phyloP scores from a whole-genome alignment of 2,113 vertebrate species.

The Tympanuchus pallidicinctus region DNA sequence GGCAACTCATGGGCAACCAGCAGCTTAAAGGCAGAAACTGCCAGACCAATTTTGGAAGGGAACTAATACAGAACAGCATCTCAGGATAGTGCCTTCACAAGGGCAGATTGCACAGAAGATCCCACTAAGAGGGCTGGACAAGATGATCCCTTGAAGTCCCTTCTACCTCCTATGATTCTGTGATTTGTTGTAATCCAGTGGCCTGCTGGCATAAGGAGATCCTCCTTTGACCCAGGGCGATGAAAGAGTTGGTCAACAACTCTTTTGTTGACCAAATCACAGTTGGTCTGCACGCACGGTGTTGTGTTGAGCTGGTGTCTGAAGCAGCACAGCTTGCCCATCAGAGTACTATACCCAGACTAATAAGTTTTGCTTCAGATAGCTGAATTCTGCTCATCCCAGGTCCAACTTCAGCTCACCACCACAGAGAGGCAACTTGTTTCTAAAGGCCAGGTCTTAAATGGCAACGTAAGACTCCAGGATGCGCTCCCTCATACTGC shows the following conservation, averaged over 20 bases:
- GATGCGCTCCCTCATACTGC: background rate
- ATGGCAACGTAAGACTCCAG: background rate
- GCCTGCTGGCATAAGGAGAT: background rate
- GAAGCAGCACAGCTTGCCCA: background rate
- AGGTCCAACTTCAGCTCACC: background rate
- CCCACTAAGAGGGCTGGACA: too few relatives aligned
- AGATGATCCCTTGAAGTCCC: too few relatives aligned
- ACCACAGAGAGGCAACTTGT: background rate
- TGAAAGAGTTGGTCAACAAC: background rate
- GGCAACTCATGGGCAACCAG: background rate
- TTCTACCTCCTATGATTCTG: too few relatives aligned
- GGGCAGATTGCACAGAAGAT: background rate
- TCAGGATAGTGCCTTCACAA: background rate
- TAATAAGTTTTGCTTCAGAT: background rate
- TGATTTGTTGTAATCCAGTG: background rate
- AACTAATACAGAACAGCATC: background rate
- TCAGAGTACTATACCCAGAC: rapidly evolving
- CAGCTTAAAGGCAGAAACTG: background rate
- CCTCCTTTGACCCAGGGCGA: background rate
- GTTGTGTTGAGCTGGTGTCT: background rate
- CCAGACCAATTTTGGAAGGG: background rate
- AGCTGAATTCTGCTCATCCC: background rate
- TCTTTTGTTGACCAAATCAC: background rate
- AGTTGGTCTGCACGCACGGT: background rate
- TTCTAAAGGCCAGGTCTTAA: background rate